Evolutionary conservation across 2,888 invertebrate genomes (phyloP).

Genomic region (Lithophane leautieri): DNA sequence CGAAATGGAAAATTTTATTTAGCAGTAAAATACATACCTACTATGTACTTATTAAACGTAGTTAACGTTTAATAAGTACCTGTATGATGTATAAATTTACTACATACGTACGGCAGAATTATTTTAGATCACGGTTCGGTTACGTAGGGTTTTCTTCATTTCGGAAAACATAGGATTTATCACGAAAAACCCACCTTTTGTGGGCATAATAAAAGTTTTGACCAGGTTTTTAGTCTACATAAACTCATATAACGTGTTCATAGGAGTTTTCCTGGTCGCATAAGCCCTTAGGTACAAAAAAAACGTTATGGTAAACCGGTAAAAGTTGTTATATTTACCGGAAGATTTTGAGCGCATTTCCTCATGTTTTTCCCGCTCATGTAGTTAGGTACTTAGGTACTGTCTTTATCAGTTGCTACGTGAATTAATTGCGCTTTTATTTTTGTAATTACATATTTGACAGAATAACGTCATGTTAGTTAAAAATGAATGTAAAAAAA

Average conservation of each 20-base stretch:
- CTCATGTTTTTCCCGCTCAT: neutral
- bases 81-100: neutral
- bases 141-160: too few relatives aligned
- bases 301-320: slow-evolving; percentile 24
- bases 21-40: too few relatives aligned
- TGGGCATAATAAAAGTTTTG: too few relatives aligned
- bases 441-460: neutral
- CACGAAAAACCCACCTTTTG: neutral
- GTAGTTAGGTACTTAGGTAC: neutral
- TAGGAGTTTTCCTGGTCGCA: slow-evolving; percentile 20
- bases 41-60: too few relatives aligned
- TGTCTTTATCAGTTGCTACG: slow-evolving; percentile 7
- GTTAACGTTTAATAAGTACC: too few relatives aligned
- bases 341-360: slow-evolving; percentile 14
- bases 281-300: slow-evolving; percentile 16
- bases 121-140: neutral
- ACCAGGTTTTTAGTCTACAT: neutral
- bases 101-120: neutral
- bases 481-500: slow-evolving; percentile 7
- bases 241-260: slow-evolving; percentile 10
- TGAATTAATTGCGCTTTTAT: neutral
- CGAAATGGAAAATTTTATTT: slow-evolving; percentile 18
- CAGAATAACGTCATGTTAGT: slow-evolving; percentile 1
- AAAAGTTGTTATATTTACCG: slow-evolving; percentile 34
- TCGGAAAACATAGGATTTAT: neutral